phyloP scores from a whole-genome alignment of 37 sponge, comb jelly and placozoan genomes.

The Chondrosia reniformis region DNA sequence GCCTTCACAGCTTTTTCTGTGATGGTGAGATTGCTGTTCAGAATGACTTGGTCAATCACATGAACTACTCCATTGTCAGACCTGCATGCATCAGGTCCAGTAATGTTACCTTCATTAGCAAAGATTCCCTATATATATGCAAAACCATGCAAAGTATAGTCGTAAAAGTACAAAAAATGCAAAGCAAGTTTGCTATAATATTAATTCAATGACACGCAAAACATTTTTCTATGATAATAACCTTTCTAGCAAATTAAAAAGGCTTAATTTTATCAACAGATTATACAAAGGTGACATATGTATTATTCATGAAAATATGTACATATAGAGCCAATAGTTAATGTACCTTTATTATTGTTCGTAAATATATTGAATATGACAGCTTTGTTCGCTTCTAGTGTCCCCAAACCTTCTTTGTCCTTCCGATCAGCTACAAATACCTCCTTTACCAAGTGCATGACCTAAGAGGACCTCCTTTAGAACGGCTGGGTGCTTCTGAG shows the following conservation, averaged over 20 bases:
- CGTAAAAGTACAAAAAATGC: no score
- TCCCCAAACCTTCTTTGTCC: background rate
- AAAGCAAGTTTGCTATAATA: no score
- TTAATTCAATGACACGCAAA: no score
- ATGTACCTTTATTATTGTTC: no score
- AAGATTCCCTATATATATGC: background rate
- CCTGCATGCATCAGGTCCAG: slow-evolving; percentile 1
- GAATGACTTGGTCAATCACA: background rate
- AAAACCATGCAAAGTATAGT: no score
- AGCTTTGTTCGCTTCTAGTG: slow-evolving; percentile 2
- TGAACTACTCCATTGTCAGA: background rate
- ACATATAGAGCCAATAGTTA: no score
- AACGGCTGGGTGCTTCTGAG: background rate
- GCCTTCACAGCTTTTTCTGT: background rate
- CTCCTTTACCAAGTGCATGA: background rate
- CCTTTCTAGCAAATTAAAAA: no score
- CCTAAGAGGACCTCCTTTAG: background rate
- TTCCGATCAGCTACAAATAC: background rate
- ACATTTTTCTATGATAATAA: no score
- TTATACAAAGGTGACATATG: no score
- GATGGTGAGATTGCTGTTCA: background rate
- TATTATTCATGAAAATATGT: no score
- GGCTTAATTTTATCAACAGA: no score
- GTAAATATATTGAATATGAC: background rate
- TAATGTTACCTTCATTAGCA: slow-evolving; percentile 1